Percentiles rank a stretch among this genome's conserved stretches.
phyloP scores from a whole-genome alignment of 2,113 vertebrate genomes.

The Pterocles burchelli region DNA sequence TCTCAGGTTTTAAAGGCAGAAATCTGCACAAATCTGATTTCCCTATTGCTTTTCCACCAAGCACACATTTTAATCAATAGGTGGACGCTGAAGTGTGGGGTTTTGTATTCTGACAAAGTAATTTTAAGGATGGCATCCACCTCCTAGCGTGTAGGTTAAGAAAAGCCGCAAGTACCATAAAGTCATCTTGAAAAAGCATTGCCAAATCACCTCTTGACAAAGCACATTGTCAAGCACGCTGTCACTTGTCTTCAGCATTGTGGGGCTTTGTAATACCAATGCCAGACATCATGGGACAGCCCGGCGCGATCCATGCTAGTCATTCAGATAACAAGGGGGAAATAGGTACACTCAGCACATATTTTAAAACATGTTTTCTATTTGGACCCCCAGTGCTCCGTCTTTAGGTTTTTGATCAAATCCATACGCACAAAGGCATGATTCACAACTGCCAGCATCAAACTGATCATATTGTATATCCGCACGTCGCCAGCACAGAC shows the following conservation, averaged over 20 bases:
- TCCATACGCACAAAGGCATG: not conserved
- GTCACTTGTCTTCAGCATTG: not conserved
- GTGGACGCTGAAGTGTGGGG: not conserved
- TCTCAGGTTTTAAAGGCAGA: not conserved
- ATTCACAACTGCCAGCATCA: not conserved
- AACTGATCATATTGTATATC: not conserved
- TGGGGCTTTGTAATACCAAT: not conserved
- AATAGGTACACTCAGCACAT: not conserved
- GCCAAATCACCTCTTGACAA: not conserved
- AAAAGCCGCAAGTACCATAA: not conserved
- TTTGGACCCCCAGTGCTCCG: constrained; percentile 31
- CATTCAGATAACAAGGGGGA: not conserved
- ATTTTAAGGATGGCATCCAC: not conserved
- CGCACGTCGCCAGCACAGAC: not conserved
- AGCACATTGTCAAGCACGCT: not conserved
- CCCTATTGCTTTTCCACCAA: not conserved
- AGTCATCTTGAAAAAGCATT: not conserved
- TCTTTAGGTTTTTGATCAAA: constrained; percentile 45
- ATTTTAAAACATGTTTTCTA: not conserved
- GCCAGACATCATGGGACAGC: not conserved
- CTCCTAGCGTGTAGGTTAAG: not conserved
- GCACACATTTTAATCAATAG: not conserved
- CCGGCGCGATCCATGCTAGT: not conserved
- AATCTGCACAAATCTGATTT: not conserved
- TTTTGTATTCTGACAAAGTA: not conserved